These are phyloP conservation scores for Argyresthia goedartella DNA, from an alignment of 2,888 invertebrate genomes.

Conservation along the genomic window DNA sequence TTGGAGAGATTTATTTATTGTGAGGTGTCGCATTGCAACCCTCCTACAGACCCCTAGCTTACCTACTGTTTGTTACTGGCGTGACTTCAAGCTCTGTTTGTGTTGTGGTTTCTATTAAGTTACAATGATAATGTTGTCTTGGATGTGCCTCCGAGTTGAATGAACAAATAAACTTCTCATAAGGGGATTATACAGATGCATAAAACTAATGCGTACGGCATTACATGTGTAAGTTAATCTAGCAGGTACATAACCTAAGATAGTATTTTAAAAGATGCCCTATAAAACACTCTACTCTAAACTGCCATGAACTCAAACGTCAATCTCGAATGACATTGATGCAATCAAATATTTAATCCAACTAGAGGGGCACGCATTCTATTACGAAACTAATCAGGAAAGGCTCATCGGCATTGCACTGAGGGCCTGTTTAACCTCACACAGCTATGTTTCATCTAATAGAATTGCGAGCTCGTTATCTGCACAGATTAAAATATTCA, in stretches of 20 bases:
- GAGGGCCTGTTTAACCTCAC: constrained; percentile 47
- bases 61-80: background rate
- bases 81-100: background rate
- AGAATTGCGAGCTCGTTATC: constrained; percentile 71
- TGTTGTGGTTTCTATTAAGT: background rate
- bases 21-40: constrained; percentile 6
- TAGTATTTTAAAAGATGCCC: too few species aligned
- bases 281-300: too few species aligned
- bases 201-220: too few species aligned
- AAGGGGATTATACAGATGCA: too few species aligned
- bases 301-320: too few species aligned
- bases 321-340: background rate
- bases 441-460: constrained; percentile 67
- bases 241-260: too few species aligned
- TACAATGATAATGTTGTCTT: too few species aligned
- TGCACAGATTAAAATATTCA: constrained; percentile 72
- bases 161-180: too few species aligned
- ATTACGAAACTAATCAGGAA: constrained; percentile 2
- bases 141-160: too few species aligned
- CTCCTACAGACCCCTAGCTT: background rate
- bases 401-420: background rate
- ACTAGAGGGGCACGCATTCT: background rate
- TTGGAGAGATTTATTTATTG: constrained; percentile 19
- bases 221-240: too few species aligned
- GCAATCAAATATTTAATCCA: background rate